phyloP scores from a whole-genome alignment of 2,113 vertebrate species.

The Trinectes maculatus region DNA sequence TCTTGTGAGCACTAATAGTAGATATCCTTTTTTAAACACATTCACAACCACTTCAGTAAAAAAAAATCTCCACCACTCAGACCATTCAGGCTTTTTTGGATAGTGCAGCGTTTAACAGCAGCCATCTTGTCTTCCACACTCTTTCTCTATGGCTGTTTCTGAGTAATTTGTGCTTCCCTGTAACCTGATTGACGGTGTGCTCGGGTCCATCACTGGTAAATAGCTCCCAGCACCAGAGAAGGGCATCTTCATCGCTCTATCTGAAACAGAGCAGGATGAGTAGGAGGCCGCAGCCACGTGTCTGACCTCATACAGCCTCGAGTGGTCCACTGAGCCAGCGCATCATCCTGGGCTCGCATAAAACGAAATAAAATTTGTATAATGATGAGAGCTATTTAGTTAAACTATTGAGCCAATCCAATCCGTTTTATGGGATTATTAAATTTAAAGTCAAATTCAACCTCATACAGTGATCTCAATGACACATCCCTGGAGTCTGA shows the following conservation, averaged over 20 bases:
- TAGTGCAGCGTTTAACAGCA: constrained; percentile 21
- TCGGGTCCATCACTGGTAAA: constrained; percentile 44
- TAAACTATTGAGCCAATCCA: background rate
- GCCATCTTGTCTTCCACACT: constrained; percentile 31
- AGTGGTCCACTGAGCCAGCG: constrained; percentile 33
- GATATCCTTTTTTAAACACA: constrained; percentile 7
- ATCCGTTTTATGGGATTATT: background rate
- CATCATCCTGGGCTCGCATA: constrained; percentile 20
- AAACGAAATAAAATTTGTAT: background rate
- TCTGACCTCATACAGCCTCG: constrained; percentile 33
- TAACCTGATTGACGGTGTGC: constrained; percentile 61
- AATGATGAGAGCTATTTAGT: background rate
- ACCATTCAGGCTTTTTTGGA: constrained; percentile 23
- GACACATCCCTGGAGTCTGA: background rate
- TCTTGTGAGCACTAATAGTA: constrained; percentile 17
- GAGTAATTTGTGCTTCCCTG: constrained; percentile 44
- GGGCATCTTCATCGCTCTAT: constrained; percentile 25
- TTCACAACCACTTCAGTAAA: background rate
- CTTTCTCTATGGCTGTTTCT: constrained; percentile 35
- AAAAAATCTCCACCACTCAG: constrained; percentile 38
- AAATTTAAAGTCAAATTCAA: constrained; percentile 6
- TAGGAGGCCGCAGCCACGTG: constrained; percentile 42
- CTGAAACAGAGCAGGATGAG: constrained; percentile 30
- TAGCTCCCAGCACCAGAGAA: constrained; percentile 29
- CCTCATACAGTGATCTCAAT: background rate